These are phyloP conservation scores for Cololabis saira DNA, from an alignment of 2,113 vertebrate species.

Conservation along the genomic window DNA sequence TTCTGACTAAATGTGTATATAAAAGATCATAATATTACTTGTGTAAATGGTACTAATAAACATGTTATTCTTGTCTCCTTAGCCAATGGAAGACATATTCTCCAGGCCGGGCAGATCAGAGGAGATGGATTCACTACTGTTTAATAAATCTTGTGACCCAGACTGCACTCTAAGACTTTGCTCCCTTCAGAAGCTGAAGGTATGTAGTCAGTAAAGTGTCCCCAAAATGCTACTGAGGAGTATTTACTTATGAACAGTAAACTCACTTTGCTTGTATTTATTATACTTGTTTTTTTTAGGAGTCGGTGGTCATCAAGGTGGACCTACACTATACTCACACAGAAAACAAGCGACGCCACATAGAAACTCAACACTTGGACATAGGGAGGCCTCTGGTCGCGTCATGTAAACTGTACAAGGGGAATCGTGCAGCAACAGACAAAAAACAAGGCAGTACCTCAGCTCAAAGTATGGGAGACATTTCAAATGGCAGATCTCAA, in stretches of 20 bases:
- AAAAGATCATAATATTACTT: no score
- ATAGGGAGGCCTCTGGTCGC: slow-evolving; percentile 81
- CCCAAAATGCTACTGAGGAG: neutral
- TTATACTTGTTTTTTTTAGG: slow-evolving; percentile 58
- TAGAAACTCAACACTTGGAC: slow-evolving; percentile 75
- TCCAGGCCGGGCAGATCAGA: slow-evolving; percentile 66
- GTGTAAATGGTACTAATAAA: slow-evolving; percentile 11
- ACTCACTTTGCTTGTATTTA: neutral
- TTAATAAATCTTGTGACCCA: slow-evolving; percentile 60
- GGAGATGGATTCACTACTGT: slow-evolving; percentile 79
- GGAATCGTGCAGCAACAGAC: slow-evolving; percentile 13
- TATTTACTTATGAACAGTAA: neutral
- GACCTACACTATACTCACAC: slow-evolving; percentile 81
- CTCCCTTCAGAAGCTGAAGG: slow-evolving; percentile 85
- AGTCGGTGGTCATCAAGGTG: slow-evolving; percentile 80
- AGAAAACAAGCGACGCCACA: slow-evolving; percentile 71
- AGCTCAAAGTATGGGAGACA: slow-evolving; percentile 34
- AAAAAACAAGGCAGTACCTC: neutral
- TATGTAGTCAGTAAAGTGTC: slow-evolving; percentile 38
- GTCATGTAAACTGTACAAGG: slow-evolving; percentile 73
- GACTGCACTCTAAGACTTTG: slow-evolving; percentile 82
- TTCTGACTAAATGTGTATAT: no score
- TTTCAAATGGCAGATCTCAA: neutral
- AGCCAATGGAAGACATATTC: slow-evolving; percentile 74
- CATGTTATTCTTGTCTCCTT: slow-evolving; percentile 21